phyloP scores from a whole-genome alignment of 2,888 invertebrate genomes.

The Elysia crispata region DNA sequence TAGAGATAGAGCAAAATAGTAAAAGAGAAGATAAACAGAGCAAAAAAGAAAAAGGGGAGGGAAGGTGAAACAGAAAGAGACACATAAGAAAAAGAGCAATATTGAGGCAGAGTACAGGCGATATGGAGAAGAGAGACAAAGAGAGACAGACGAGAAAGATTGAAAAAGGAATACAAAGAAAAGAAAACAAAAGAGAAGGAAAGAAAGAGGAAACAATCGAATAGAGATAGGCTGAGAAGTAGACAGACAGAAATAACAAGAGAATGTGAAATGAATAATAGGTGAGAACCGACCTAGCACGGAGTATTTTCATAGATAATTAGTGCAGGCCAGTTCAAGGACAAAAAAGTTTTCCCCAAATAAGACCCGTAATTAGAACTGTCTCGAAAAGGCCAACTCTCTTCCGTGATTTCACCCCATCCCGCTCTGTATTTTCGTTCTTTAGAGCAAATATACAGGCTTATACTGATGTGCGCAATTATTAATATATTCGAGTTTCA shows the following conservation, averaged over 20 bases:
- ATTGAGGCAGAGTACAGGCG: neutral
- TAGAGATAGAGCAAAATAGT: neutral
- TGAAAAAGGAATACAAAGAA: neutral
- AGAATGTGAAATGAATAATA: constrained; percentile 3
- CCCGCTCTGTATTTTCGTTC: too few relatives aligned
- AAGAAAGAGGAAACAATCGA: neutral
- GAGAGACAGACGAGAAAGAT: neutral
- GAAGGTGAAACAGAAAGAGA: neutral
- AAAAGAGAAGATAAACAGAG: neutral
- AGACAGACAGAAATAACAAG: constrained; percentile 2
- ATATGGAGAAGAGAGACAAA: neutral
- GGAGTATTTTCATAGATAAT: too few relatives aligned
- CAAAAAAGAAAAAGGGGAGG: neutral
- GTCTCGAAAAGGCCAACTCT: too few relatives aligned
- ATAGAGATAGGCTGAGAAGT: neutral
- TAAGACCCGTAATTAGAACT: too few relatives aligned
- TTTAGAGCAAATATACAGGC: too few relatives aligned
- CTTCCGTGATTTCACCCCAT: too few relatives aligned
- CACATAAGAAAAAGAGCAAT: neutral
- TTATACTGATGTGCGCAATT: too few relatives aligned
- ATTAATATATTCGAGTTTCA: too few relatives aligned
- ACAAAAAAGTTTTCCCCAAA: too few relatives aligned
- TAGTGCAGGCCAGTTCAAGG: too few relatives aligned
- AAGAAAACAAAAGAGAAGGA: neutral
- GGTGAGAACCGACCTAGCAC: too few relatives aligned